Conservation (phyloP, 92 coral and sea anemone genomes). For the Bergia puertoricense region DNA sequence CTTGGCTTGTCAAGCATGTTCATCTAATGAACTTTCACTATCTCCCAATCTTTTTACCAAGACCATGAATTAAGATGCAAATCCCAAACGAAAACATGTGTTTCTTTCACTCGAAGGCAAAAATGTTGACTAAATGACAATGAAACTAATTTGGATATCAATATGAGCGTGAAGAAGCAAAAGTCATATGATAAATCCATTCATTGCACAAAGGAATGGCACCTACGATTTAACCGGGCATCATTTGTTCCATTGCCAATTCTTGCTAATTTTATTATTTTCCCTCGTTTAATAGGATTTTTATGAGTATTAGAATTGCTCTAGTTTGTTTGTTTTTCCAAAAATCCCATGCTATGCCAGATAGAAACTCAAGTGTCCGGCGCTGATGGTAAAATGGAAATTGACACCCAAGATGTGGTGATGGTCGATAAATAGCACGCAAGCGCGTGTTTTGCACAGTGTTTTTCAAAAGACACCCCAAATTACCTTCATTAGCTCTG, state of each 20-base stretch:
- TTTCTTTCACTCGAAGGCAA: background rate
- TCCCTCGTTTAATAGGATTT: conserved; percentile 4
- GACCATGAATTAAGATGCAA: conserved; percentile 27
- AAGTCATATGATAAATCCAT: background rate
- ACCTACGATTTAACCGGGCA: no score
- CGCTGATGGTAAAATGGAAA: background rate
- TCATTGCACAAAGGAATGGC: no score
- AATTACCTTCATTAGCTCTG: conserved; percentile 28
- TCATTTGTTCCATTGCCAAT: no score
- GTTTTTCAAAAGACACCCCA: conserved; percentile 18
- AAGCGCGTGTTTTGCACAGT: background rate
- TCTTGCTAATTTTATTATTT: background rate
- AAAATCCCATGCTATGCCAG: conserved; percentile 7
- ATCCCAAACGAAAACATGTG: conserved; percentile 14
- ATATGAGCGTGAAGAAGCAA: background rate
- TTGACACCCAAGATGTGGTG: conserved; percentile 21
- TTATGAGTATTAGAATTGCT: conserved; percentile 3
- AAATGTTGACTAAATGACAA: background rate
- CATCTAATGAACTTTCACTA: background rate
- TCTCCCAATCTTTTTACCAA: conserved; percentile 25
- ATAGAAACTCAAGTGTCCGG: conserved; percentile 5
- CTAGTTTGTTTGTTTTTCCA: conserved; percentile 10
- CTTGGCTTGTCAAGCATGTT: conserved; percentile 5
- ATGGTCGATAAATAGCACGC: background rate
- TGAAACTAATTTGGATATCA: background rate